Evolutionary conservation across 2,888 invertebrate genomes (phyloP).

Genomic region (Strigamia transsilvanica): DNA sequence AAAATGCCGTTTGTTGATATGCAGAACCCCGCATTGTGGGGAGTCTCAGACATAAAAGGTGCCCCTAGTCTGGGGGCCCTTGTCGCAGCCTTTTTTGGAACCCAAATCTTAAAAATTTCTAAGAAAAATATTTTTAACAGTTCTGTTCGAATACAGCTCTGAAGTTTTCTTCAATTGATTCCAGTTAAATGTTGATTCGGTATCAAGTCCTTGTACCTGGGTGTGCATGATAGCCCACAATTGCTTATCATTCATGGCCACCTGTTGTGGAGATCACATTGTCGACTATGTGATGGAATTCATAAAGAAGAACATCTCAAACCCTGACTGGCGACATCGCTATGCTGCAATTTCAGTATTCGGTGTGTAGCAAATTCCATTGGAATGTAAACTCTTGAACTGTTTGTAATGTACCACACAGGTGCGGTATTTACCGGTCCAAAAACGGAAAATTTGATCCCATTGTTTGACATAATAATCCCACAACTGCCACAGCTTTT

Average conservation of each 20-base stretch:
- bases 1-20: no score
- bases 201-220: neutral
- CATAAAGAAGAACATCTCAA: neutral
- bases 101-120: no score
- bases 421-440: neutral
- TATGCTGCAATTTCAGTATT: neutral
- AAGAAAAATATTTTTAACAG: no score
- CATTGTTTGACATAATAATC: neutral
- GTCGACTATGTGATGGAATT: neutral
- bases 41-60: no score
- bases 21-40: no score
- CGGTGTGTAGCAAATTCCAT: neutral
- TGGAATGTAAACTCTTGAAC: no score
- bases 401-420: no score
- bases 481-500: neutral
- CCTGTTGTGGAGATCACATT: neutral
- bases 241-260: neutral
- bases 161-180: neutral
- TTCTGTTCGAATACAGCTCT: no score
- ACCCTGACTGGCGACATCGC: neutral
- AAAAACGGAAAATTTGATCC: neutral
- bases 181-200: neutral
- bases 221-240: neutral
- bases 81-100: no score
- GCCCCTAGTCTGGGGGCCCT: no score